These are phyloP conservation scores for Microctenopoma stevenorrisi DNA, from an alignment of 2,797 vertebrate species.

Conservation along the genomic window DNA sequence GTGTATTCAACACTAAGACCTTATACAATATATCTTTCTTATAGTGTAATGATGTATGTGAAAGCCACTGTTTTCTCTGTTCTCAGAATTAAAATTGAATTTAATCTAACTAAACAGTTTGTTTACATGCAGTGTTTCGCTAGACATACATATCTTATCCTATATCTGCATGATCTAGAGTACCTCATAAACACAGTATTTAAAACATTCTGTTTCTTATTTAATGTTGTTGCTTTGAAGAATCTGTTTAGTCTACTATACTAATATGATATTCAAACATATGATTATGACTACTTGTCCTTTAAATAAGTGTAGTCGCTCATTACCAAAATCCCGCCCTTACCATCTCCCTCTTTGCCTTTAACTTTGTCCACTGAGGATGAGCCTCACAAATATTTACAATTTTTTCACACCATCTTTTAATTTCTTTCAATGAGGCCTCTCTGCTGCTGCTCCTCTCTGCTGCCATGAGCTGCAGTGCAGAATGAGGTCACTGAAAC, in stretches of 20 bases:
- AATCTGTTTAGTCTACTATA: no score
- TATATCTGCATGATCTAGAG: no score
- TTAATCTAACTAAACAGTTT: neutral
- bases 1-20: conserved; percentile 27
- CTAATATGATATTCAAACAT: neutral
- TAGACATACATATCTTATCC: no score
- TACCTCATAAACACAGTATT: no score
- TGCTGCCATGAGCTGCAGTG: conserved; percentile 8
- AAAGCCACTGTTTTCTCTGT: neutral
- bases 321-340: neutral
- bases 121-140: neutral
- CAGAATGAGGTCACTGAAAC: conserved; percentile 35
- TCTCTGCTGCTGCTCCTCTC: neutral
- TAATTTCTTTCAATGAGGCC: neutral
- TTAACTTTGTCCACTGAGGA: neutral
- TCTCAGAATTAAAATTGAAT: neutral
- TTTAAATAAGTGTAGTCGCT: neutral
- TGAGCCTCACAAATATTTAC: neutral
- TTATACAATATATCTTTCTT: conserved; percentile 18
- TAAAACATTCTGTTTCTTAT: no score
- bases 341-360: neutral
- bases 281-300: neutral
- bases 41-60: neutral
- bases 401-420: neutral
- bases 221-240: no score